Evolutionary conservation across 2,888 invertebrate genomes (phyloP), one percentile per base, ranked within the genome.

Genomic region (Cosmopolites sordidus): DNA sequence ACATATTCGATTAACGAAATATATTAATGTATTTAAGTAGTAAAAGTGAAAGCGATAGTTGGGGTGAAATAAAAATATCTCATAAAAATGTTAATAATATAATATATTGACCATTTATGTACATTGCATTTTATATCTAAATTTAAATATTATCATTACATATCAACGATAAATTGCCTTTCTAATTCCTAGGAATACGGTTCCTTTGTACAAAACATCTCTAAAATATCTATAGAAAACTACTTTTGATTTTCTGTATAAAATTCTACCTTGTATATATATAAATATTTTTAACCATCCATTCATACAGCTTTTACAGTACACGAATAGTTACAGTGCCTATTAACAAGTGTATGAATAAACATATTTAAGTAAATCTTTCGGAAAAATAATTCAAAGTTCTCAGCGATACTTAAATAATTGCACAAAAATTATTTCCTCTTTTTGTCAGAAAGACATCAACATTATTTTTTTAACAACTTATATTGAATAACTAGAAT

Each of bases 211-310:
- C 73, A 73, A 73, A 73, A 71, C 69, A 69, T 69, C 58, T 70
- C 73, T 73, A 74, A 73, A 73, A 73, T 71, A 68, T 70, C 73
- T 75, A 43, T 43, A 74, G 65, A 75, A 74, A 75, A 75, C 74
- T 75, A 75, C 74, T 73, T 73, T 73, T 66, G 60, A 61, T 62
- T 72, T 65, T 72, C 65, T 71, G 74, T 74, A 74, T 73, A 74
- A 74, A 74, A 74, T 66, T 73, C 72, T 73, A 72, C 68, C 69
- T 56, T 64, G 61, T 64, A 62, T 60, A 58, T n/a, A n/a, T 58
- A 60, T 58, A 60, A 58, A 53, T 54, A 54, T 12, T 38, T 46
- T 43, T 50, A 43, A 38, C 16, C 47, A 48, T 51, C 37, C 17
- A 40, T 48, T 43, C 47, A 47, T 55, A 47, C 45, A 51, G 30